Conservation (phyloP, 2,797 vertebrate genomes). For the Leptatherina wallacei region DNA sequence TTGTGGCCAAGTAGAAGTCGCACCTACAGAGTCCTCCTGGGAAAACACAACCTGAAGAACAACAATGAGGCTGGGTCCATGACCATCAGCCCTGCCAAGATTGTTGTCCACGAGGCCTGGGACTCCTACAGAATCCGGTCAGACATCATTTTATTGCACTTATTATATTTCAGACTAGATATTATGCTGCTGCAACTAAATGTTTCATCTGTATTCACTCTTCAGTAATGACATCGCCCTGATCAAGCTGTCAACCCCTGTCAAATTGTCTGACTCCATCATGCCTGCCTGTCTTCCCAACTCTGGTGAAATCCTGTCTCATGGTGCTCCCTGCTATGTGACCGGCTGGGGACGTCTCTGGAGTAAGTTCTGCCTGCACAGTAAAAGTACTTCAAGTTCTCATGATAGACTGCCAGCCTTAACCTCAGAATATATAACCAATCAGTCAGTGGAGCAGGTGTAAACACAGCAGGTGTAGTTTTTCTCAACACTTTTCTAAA, state of each 20-base stretch:
- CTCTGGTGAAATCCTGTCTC: conserved; percentile 63
- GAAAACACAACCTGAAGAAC: conserved; percentile 82
- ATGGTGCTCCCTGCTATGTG: conserved; percentile 84
- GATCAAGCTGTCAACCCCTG: conserved; percentile 85
- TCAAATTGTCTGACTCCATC: conserved; percentile 74
- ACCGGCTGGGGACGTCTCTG: conserved; percentile 92
- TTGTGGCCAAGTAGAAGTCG: conserved; percentile 73
- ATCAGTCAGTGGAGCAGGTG: not conserved
- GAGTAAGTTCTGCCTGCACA: conserved; percentile 72
- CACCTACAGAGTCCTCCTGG: conserved; percentile 86
- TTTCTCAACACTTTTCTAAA: not conserved
- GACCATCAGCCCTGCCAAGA: conserved; percentile 77
- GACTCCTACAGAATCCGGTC: conserved; percentile 83
- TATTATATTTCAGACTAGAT: not conserved
- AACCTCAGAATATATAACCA: not conserved
- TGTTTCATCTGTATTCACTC: conserved; percentile 16
- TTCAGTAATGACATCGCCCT: conserved; percentile 89
- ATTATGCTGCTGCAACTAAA: not conserved
- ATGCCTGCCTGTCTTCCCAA: conserved; percentile 85
- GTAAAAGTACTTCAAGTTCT: not conserved
- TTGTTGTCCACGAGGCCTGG: conserved; percentile 85
- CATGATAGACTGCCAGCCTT: not conserved
- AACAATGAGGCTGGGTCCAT: conserved; percentile 75
- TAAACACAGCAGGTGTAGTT: not conserved
- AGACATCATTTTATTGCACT: conserved; percentile 2